A percentile compares a stretch with the other conserved stretches of the same genome.
phyloP scores from a whole-genome alignment of 2,113 vertebrate species.

The Mesoclemmys tuberculata region DNA sequence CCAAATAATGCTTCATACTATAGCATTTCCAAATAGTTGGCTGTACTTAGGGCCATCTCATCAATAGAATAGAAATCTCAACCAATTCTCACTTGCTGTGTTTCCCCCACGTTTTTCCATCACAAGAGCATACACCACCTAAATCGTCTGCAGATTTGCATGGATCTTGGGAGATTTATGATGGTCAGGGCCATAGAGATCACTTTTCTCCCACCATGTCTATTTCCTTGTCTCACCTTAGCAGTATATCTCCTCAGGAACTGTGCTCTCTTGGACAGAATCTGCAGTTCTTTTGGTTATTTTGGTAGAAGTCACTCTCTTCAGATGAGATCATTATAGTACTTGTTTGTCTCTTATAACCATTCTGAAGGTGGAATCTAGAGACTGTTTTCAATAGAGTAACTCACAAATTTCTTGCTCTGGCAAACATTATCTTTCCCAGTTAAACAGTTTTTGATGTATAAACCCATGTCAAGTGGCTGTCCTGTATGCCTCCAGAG shows the following conservation, averaged over 20 bases:
- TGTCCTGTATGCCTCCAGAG: background rate
- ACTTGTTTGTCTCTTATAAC: background rate
- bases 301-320: too few species aligned
- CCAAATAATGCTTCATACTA: background rate
- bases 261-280: background rate
- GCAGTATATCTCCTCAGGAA: background rate
- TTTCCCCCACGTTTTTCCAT: background rate
- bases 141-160: background rate
- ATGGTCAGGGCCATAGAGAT: background rate
- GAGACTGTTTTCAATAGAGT: background rate
- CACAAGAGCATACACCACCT: background rate
- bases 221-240: background rate
- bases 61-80: background rate
- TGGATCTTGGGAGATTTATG: background rate
- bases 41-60: background rate
- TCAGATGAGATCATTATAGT: background rate
- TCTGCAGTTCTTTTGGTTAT: too few species aligned
- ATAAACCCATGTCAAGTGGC: background rate
- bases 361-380: background rate
- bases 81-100: background rate
- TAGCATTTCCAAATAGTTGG: background rate
- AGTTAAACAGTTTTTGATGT: background rate
- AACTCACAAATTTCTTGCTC: background rate
- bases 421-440: background rate
- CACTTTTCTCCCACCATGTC: background rate